These are phyloP conservation scores for Drosophila lacteicornis DNA, from an alignment of 1,140 invertebrate genomes.

Conservation along the genomic window DNA sequence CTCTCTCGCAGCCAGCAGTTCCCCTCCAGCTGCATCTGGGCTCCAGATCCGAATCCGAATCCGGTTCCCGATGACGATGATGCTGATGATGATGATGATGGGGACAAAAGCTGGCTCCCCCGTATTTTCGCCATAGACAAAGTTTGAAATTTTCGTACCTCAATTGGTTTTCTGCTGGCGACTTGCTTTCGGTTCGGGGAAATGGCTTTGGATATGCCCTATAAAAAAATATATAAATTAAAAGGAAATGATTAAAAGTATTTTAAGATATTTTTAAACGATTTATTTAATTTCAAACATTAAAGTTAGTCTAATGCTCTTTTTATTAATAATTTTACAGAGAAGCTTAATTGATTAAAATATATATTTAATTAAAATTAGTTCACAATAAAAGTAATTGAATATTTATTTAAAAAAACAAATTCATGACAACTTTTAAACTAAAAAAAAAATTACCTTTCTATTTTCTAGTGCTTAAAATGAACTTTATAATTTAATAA, in stretches of 20 bases:
- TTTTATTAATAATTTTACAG: neutral
- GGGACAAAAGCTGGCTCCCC: constrained; percentile 25
- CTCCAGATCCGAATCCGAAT: neutral
- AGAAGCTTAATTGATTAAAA: too few relatives aligned
- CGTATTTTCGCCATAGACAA: constrained; percentile 57
- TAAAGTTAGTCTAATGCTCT: too few relatives aligned
- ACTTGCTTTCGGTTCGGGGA: neutral
- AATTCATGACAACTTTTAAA: too few relatives aligned
- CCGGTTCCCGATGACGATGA: neutral
- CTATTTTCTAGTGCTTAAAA: too few relatives aligned
- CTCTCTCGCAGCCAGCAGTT: neutral
- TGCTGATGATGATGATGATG: constrained; percentile 5
- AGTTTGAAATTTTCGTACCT: constrained; percentile 77
- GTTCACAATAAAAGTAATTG: neutral
- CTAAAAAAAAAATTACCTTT: too few relatives aligned
- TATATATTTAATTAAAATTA: neutral
- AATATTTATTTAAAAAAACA: too few relatives aligned
- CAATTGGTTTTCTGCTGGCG: constrained; percentile 66
- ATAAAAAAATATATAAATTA: neutral
- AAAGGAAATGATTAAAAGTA: neutral
- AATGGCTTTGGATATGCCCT: neutral
- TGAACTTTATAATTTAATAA: neutral
- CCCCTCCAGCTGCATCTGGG: neutral
- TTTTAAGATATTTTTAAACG: neutral
- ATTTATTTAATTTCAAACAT: too few relatives aligned